Conservation (phyloP, 2,797 vertebrate genomes). For the Toxotes lorentzi region DNA sequence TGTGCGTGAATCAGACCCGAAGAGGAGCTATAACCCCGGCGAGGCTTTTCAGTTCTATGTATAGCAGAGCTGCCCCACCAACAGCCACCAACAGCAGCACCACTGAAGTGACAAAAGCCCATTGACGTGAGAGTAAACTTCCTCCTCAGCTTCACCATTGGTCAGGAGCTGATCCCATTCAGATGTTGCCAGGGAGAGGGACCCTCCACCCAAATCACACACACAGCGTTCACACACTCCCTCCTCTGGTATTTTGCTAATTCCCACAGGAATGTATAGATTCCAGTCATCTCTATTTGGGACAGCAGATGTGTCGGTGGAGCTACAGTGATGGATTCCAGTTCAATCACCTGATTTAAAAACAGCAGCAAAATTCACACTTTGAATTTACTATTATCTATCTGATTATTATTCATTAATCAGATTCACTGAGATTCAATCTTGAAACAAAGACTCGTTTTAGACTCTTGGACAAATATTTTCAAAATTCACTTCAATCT, state of each 20-base stretch:
- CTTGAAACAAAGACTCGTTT: too few relatives aligned
- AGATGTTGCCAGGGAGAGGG: constrained; percentile 78
- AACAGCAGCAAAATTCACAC: background rate
- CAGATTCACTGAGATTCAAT: too few relatives aligned
- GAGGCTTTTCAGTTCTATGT: constrained; percentile 67
- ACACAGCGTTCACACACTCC: constrained; percentile 52
- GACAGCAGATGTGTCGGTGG: constrained; percentile 40
- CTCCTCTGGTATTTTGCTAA: constrained; percentile 66
- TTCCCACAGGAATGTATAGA: constrained; percentile 68
- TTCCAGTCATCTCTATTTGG: constrained; percentile 37
- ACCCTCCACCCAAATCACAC: constrained; percentile 30
- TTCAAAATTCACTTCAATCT: too few relatives aligned
- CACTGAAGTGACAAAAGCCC: constrained; percentile 50
- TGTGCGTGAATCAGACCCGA: background rate
- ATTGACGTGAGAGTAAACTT: constrained; percentile 52
- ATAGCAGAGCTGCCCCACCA: constrained; percentile 62
- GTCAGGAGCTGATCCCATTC: constrained; percentile 54
- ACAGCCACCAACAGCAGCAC: constrained; percentile 66
- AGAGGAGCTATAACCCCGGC: background rate
- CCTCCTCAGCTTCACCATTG: constrained; percentile 52
- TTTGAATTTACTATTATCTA: too few relatives aligned
- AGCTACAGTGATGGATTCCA: background rate
- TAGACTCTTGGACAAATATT: too few relatives aligned
- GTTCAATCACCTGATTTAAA: background rate
- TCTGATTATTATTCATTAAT: too few relatives aligned